A percentile compares a stretch with the other conserved stretches of the same genome.
Conservation (phyloP, 1,140 invertebrate species). For the Callitettix versicolor region DNA sequence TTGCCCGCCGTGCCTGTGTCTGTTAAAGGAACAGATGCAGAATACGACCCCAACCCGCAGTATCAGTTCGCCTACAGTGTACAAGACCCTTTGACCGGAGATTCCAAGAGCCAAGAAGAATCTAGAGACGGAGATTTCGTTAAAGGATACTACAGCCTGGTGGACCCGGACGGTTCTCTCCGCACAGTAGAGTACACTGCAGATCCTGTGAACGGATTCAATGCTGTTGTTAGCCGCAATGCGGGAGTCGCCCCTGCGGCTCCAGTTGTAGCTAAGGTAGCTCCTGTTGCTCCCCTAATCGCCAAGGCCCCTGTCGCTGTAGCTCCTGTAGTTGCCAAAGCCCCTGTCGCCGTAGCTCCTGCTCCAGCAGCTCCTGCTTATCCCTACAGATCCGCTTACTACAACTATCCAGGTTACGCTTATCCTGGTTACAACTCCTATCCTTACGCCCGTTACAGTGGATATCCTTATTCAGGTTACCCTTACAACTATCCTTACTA, state of each 20-base stretch:
- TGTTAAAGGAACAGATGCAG: slow-evolving; percentile 3
- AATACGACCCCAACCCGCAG: slow-evolving; percentile 29
- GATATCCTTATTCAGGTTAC: slow-evolving; percentile 10
- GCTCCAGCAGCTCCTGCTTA: neutral
- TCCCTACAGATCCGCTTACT: slow-evolving; percentile 3
- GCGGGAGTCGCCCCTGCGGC: slow-evolving; percentile 14
- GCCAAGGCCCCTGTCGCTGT: neutral
- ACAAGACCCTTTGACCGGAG: slow-evolving; percentile 38
- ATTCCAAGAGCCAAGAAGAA: slow-evolving; percentile 40
- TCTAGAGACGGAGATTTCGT: slow-evolving; percentile 39
- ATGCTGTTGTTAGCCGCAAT: slow-evolving; percentile 46
- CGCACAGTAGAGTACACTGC: slow-evolving; percentile 47
- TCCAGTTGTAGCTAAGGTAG: neutral
- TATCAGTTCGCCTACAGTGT: slow-evolving; percentile 44
- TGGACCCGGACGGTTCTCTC: slow-evolving; percentile 43
- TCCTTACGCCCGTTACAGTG: neutral
- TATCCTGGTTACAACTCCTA: neutral
- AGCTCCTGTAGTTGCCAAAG: neutral
- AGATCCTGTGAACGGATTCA: slow-evolving; percentile 49
- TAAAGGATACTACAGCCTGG: slow-evolving; percentile 39
- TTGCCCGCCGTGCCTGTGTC: neutral
- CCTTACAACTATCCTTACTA: slow-evolving; percentile 15
- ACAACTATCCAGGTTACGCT: slow-evolving; percentile 2
- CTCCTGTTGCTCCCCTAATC: neutral
- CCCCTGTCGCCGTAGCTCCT: neutral